Percentiles rank a stretch among this genome's conserved stretches.
Conservation (phyloP, 1,140 invertebrate genomes). For the Cydia strobilella region DNA sequence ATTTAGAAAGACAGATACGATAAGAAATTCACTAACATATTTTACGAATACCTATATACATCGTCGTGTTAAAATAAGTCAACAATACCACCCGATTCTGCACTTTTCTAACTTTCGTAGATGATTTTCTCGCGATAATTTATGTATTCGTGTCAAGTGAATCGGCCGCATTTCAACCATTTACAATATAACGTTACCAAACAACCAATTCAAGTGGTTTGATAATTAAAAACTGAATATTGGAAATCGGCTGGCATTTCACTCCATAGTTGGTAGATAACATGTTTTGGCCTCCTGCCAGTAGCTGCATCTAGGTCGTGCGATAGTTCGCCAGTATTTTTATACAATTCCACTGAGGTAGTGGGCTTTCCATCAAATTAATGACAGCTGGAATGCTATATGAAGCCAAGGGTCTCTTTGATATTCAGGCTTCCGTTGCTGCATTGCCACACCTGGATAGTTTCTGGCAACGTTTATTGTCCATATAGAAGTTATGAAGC, state of each 20-base stretch:
- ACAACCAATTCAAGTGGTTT: constrained; percentile 62
- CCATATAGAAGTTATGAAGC: not conserved
- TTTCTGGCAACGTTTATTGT: constrained; percentile 7
- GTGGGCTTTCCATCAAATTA: constrained; percentile 38
- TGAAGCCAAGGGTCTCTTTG: constrained; percentile 13
- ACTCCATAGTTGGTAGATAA: constrained; percentile 63
- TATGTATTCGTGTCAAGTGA: constrained; percentile 51
- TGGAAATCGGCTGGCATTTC: constrained; percentile 67
- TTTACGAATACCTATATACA: too few relatives aligned
- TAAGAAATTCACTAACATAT: too few relatives aligned
- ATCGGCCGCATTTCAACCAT: constrained; percentile 49
- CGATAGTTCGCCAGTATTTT: constrained; percentile 59
- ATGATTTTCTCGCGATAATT: not conserved
- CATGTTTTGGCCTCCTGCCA: constrained; percentile 68
- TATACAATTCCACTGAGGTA: constrained; percentile 35
- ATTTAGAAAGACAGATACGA: too few relatives aligned
- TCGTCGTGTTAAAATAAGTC: too few relatives aligned
- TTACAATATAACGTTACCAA: constrained; percentile 53
- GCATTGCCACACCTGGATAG: constrained; percentile 15
- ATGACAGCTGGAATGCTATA: constrained; percentile 26
- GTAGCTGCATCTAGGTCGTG: constrained; percentile 64
- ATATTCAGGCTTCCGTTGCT: constrained; percentile 1
- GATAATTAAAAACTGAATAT: constrained; percentile 76
- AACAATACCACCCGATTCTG: not conserved
- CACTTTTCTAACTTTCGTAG: not conserved